Evolutionary conservation across 2,113 vertebrate genomes (phyloP).

Genomic region (Thinocorus orbignyianus): DNA sequence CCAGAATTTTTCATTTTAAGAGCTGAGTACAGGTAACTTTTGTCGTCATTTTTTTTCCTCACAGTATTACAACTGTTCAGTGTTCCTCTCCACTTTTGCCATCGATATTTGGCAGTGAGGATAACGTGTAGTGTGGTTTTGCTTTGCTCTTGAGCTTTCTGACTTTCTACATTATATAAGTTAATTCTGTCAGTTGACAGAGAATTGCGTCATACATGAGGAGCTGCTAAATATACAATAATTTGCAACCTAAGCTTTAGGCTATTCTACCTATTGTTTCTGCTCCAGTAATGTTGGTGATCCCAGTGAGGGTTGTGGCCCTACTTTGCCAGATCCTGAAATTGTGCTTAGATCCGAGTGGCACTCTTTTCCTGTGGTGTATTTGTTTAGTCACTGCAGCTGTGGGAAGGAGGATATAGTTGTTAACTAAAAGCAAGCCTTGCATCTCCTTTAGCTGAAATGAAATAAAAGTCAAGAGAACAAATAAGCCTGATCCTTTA

Average conservation of each 20-base stretch:
- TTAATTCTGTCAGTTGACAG: background rate
- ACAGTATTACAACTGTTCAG: background rate
- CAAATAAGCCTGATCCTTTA: background rate
- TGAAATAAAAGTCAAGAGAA: background rate
- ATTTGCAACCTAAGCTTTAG: background rate
- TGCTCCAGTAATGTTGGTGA: background rate
- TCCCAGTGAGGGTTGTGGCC: background rate
- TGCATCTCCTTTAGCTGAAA: background rate
- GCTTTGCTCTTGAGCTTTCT: background rate
- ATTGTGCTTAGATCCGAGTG: background rate
- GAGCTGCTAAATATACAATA: background rate
- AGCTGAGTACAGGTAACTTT: background rate
- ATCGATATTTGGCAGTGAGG: background rate
- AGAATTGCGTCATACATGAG: background rate
- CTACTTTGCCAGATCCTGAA: background rate
- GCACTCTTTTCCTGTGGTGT: background rate
- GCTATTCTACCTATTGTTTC: background rate
- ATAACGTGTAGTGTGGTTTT: rapidly evolving
- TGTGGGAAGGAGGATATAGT: background rate
- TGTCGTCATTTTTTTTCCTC: background rate
- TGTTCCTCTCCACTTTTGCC: background rate
- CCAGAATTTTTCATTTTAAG: background rate
- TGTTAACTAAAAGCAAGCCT: background rate
- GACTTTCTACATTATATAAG: background rate
- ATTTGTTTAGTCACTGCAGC: background rate